phyloP scores from a whole-genome alignment of 2,888 invertebrate genomes.

The Drosophila robusta region DNA sequence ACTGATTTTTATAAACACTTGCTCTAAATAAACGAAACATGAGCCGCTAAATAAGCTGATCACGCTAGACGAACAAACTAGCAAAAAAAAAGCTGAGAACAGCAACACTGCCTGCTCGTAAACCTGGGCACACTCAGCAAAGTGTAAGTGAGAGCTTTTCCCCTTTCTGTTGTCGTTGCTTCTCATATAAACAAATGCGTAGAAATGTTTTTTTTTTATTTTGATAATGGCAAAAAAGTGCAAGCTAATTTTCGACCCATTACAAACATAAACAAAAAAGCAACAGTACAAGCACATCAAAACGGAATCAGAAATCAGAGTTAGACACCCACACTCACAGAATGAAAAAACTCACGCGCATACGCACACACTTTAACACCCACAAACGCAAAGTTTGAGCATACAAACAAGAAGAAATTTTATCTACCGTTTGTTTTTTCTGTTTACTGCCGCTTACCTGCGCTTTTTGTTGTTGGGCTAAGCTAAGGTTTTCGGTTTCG shows the following conservation, averaged over 20 bases:
- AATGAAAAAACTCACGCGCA: slow-evolving; percentile 19
- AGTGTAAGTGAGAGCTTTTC: slow-evolving; percentile 19
- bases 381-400: slow-evolving; percentile 14
- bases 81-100: slow-evolving; percentile 6
- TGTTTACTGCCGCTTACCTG: slow-evolving; percentile 60
- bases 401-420: slow-evolving; percentile 51
- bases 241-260: slow-evolving; percentile 55
- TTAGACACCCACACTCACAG: slow-evolving; percentile 38
- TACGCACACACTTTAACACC: slow-evolving; percentile 17
- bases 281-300: slow-evolving; percentile 40
- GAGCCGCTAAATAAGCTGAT: slow-evolving; percentile 1
- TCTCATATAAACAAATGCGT: slow-evolving; percentile 71
- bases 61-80: not conserved
- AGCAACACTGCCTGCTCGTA: slow-evolving; percentile 18
- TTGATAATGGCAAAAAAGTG: slow-evolving; percentile 42
- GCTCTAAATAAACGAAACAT: not conserved
- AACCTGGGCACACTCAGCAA: slow-evolving; percentile 34
- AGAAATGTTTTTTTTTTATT: slow-evolving; percentile 39
- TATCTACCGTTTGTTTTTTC: slow-evolving; percentile 35
- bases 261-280: slow-evolving; percentile 66
- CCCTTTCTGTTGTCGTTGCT: slow-evolving; percentile 19
- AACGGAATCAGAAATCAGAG: slow-evolving; percentile 39
- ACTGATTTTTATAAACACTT: not conserved
- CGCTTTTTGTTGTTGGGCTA: slow-evolving; percentile 47
- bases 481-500: slow-evolving; percentile 37